Conservation (phyloP, 2,888 invertebrate species). For the Drosophila subsilvestris region DNA sequence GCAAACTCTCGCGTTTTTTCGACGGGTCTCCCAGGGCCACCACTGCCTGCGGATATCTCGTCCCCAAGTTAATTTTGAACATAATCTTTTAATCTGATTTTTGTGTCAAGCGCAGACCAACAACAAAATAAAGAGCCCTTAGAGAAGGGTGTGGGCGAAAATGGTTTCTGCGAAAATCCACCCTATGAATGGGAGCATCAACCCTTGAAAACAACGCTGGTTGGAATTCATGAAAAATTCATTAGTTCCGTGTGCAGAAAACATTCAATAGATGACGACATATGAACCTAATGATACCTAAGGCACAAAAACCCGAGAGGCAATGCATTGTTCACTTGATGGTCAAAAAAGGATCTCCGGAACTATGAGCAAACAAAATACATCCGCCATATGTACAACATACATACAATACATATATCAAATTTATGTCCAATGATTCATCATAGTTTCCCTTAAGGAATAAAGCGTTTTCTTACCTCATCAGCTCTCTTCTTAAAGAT, state of each 20-base stretch:
- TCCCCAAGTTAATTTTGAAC: constrained; percentile 78
- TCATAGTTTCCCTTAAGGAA: too few relatives aligned
- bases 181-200: constrained; percentile 25
- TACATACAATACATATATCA: too few relatives aligned
- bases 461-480: too few relatives aligned
- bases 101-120: constrained; percentile 74
- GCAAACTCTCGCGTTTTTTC: neutral
- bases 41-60: constrained; percentile 8
- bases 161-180: constrained; percentile 32
- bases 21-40: constrained; percentile 4
- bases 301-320: constrained; percentile 16
- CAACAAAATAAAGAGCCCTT: neutral
- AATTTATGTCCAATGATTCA: too few relatives aligned
- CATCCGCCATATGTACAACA: constrained; percentile 38
- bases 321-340: constrained; percentile 42
- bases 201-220: constrained; percentile 49
- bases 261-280: constrained; percentile 54
- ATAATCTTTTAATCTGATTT: constrained; percentile 80
- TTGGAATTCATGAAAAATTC: constrained; percentile 74
- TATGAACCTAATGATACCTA: constrained; percentile 71
- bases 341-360: constrained; percentile 14
- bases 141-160: constrained; percentile 1
- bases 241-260: constrained; percentile 68
- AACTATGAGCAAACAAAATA: constrained; percentile 35
- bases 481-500: too few relatives aligned